These are phyloP conservation scores for Aphodius granarius DNA, from an alignment of 2,888 invertebrate genomes.

Conservation along the genomic window DNA sequence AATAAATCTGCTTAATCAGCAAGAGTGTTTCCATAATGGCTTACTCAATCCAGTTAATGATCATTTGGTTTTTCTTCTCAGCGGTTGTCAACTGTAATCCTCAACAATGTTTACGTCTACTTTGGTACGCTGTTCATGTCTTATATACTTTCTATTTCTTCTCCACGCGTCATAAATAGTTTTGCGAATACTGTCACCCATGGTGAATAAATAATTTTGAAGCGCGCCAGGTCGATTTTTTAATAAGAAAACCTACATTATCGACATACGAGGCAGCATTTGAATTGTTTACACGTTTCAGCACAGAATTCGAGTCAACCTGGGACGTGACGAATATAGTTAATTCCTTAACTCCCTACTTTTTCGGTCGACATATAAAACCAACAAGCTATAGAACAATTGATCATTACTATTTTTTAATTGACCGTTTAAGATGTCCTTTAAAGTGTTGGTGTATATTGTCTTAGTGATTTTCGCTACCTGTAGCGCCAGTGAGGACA, in stretches of 20 bases:
- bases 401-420: slow-evolving; percentile 17
- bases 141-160: background rate
- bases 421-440: background rate
- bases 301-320: slow-evolving; percentile 45
- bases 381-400: slow-evolving; percentile 20
- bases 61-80: no score
- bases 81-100: no score
- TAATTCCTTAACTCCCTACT: background rate
- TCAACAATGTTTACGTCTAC: no score
- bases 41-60: no score
- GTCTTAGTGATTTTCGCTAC: background rate
- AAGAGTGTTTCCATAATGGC: no score
- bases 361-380: slow-evolving; percentile 33
- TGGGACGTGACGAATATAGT: slow-evolving; percentile 38
- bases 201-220: slow-evolving; percentile 2
- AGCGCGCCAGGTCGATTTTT: background rate
- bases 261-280: slow-evolving; percentile 10
- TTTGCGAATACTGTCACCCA: background rate
- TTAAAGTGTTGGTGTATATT: background rate
- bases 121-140: background rate
- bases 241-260: slow-evolving; percentile 10
- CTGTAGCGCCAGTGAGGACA: slow-evolving; percentile 2
- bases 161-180: background rate
- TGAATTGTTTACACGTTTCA: slow-evolving; percentile 51
- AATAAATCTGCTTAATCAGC: no score